Percentiles rank a stretch among this genome's conserved stretches.
These are phyloP conservation scores for Operophtera brumata DNA, from an alignment of 2,888 invertebrate species.

Conservation along the genomic window DNA sequence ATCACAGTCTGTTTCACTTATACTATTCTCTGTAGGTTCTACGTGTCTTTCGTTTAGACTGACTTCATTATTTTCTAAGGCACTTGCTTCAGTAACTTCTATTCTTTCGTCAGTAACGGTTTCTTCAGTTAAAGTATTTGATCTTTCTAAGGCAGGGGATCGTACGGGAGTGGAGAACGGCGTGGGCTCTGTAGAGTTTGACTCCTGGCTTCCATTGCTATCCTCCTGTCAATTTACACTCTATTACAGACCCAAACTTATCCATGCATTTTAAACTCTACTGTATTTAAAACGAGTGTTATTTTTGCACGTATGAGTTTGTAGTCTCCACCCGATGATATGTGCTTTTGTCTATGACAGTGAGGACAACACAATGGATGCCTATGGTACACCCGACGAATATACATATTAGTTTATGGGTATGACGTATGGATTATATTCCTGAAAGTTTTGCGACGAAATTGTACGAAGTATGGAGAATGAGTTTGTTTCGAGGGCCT, in stretches of 20 bases:
- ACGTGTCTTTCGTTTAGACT: conserved; percentile 9
- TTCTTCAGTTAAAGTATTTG: conserved; percentile 20
- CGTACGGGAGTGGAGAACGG: conserved; percentile 67
- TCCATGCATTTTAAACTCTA: conserved; percentile 38
- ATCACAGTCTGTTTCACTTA: conserved; percentile 76
- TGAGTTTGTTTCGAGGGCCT: too few species aligned
- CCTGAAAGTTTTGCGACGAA: conserved; percentile 15
- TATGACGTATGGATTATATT: conserved; percentile 9
- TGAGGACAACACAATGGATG: conserved; percentile 69
- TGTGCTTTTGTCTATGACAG: conserved; percentile 62
- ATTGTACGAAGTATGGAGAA: conserved; percentile 1
- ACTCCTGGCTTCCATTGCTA: conserved; percentile 65
- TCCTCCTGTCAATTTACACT: conserved; percentile 73
- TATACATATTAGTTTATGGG: conserved; percentile 28
- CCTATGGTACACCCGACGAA: conserved; percentile 46
- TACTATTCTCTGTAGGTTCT: conserved; percentile 50
- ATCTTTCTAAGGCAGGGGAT: conserved; percentile 50
- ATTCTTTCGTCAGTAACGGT: conserved; percentile 9
- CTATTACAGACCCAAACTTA: conserved; percentile 55
- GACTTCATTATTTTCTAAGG: conserved; percentile 26
- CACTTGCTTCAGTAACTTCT: conserved; percentile 20
- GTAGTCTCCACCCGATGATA: conserved; percentile 35
- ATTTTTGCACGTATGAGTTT: conserved; percentile 49
- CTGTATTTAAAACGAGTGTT: conserved; percentile 18
- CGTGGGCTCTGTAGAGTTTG: conserved; percentile 63